Evolutionary conservation across 23 tunicate genomes (phyloP).

Genomic region (Styela clava): DNA sequence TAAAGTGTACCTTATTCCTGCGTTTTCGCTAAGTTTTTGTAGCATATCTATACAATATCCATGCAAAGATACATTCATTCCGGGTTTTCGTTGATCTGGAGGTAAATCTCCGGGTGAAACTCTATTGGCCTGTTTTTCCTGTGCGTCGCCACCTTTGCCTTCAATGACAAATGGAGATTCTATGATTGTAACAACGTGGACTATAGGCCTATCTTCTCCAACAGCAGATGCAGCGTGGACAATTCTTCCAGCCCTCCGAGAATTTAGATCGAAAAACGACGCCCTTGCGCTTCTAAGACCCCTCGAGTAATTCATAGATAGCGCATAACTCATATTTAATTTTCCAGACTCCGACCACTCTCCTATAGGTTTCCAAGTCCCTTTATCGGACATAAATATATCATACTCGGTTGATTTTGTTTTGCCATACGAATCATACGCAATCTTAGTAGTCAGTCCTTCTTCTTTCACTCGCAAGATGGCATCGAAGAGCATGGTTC

Average conservation of each 20-base stretch:
- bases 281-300: background rate
- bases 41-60: slow-evolving; percentile 86
- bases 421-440: slow-evolving; percentile 12
- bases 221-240: background rate
- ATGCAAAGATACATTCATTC: slow-evolving; percentile 26
- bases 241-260: slow-evolving; percentile 2
- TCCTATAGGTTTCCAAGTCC: slow-evolving; percentile 45
- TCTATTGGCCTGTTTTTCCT: slow-evolving; percentile 5
- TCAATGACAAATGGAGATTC: slow-evolving; percentile 67
- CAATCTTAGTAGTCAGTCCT: slow-evolving; percentile 2
- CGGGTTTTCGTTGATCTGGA: background rate
- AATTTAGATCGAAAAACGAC: background rate
- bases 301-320: slow-evolving; percentile 17
- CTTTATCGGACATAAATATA: slow-evolving; percentile 17
- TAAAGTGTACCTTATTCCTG: slow-evolving; percentile 49
- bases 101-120: background rate
- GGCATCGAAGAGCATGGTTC: slow-evolving; percentile 3
- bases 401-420: slow-evolving; percentile 13
- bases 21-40: slow-evolving; percentile 39
- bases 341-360: slow-evolving; percentile 18
- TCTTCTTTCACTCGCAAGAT: slow-evolving; percentile 18
- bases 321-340: slow-evolving; percentile 1
- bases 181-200: slow-evolving; percentile 56
- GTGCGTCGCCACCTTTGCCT: background rate
- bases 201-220: slow-evolving; percentile 5